Evolutionary conservation across 2,888 invertebrate genomes (phyloP).

Genomic region (Athalia rosae): DNA sequence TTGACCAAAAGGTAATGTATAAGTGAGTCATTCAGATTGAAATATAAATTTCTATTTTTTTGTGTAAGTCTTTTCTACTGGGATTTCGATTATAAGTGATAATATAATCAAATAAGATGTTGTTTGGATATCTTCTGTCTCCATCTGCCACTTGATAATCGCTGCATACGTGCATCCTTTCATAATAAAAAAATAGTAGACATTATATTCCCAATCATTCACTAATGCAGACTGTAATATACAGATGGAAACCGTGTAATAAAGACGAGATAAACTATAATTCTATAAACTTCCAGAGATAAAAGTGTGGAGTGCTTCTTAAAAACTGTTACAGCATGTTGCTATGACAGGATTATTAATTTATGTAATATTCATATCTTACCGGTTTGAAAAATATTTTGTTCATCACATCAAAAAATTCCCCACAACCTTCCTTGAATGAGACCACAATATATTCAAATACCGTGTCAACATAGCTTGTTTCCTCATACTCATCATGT

Average conservation of each 20-base stretch:
- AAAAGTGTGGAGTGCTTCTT: neutral
- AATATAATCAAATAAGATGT: constrained; percentile 3
- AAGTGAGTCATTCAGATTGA: neutral
- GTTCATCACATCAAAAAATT: constrained; percentile 57
- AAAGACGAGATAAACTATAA: constrained; percentile 14
- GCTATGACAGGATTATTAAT: no score
- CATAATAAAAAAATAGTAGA: neutral
- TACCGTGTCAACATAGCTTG: constrained; percentile 60
- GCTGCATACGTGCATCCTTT: constrained; percentile 31
- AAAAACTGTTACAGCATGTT: no score
- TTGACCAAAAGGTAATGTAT: neutral
- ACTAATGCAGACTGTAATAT: no score
- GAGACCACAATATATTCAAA: constrained; percentile 64
- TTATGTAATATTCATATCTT: constrained; percentile 52
- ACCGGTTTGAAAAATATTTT: constrained; percentile 63
- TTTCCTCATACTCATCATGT: constrained; percentile 61
- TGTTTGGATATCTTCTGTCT: constrained; percentile 31
- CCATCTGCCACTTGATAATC: constrained; percentile 30
- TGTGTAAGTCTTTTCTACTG: neutral
- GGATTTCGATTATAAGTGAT: neutral
- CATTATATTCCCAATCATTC: no score
- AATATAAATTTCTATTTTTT: neutral
- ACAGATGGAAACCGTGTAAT: no score
- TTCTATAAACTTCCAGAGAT: neutral
- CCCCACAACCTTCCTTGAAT: constrained; percentile 65